Percentiles rank a stretch among this genome's conserved stretches.
Evolutionary conservation across 64 coral and sea anemone species (phyloP).

Genomic region (Hydrozoanthus tunicans): DNA sequence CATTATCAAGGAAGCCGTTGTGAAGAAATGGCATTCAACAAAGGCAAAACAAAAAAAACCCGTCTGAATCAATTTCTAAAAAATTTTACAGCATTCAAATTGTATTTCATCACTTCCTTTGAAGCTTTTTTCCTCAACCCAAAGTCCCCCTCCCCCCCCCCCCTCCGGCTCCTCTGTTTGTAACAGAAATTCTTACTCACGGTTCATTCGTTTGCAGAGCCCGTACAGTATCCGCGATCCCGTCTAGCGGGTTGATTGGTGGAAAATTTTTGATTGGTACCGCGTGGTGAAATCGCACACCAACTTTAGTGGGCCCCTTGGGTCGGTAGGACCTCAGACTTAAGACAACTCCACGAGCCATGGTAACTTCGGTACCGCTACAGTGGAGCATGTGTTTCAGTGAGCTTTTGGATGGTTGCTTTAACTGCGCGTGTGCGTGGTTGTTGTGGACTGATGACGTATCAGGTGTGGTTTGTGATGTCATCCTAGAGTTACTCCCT

Average conservation of each 20-base stretch:
- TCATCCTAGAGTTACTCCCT: not conserved
- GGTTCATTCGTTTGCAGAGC: not conserved
- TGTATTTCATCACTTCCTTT: too few species aligned
- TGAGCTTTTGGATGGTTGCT: constrained; percentile 33
- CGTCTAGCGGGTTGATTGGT: constrained; percentile 48
- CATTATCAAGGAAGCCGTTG: too few species aligned
- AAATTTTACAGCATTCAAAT: too few species aligned
- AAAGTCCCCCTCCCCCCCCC: too few species aligned
- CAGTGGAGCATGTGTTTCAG: constrained; percentile 39
- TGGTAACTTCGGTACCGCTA: constrained; percentile 18
- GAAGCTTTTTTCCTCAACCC: too few species aligned
- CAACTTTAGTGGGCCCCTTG: not conserved
- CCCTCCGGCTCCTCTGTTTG: not conserved
- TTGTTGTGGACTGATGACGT: not conserved
- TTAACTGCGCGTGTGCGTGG: not conserved
- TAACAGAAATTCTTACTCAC: not conserved
- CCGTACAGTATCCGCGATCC: not conserved
- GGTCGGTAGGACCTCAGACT: constrained; percentile 34
- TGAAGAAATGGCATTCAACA: too few species aligned
- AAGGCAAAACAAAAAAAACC: too few species aligned
- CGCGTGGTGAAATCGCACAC: not conserved
- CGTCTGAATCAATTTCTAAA: too few species aligned
- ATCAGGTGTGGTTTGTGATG: not conserved
- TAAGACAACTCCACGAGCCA: constrained; percentile 5
- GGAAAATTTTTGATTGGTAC: constrained; percentile 64